Evolutionary conservation across 2,888 invertebrate genomes (phyloP), one percentile per base, ranked within the genome.

Genomic region (Oxyteleia sp.): DNA sequence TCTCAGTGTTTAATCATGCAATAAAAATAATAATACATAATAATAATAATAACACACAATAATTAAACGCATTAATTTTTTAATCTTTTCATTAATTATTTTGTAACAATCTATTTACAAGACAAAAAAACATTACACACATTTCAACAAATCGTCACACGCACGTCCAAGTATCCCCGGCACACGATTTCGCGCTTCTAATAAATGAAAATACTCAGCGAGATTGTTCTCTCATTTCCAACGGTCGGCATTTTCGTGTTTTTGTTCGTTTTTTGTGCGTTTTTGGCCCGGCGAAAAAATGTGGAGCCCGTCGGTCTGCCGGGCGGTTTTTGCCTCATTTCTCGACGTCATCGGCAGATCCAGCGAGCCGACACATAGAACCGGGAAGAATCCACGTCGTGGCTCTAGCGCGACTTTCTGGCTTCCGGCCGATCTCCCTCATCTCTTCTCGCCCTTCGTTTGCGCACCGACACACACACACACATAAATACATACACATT

Each of bases 291-390:
- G 32, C 63, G 47, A 82, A 85, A 85, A 85, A 86, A 85, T 88
- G 84, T 85, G 90, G 89, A 88, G 90, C 90, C 92, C 85, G 88
- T 86, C 88, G 89, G 92, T 91, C 92, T 93, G 90, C 88, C 88
- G 80, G 85, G 85, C 84, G 89, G 90, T 92, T 93, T 93, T 93
- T 90, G 87, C 87, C 87, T 91, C 90, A 93, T 92, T 93, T 92
- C 89, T 92, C 92, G 91, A 90, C 90, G 92, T 93, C 93, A 93
- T 92, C 89, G 92, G 91, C 92, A 92, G 92, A 90, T 88, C 87
- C 89, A 89, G 88, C 74, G 71, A 82, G 87, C 89, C 88, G 86
- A 87, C 78, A 35, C 69, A 81, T 84, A 85, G 32, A 85, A 87
- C 85, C 86, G 82, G 85, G 85, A 85, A 87, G 86, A 87, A 90